Percentiles rank a stretch among this genome's conserved stretches.
Conservation (phyloP, 2,888 invertebrate genomes). For the Trisateles emortualis region DNA sequence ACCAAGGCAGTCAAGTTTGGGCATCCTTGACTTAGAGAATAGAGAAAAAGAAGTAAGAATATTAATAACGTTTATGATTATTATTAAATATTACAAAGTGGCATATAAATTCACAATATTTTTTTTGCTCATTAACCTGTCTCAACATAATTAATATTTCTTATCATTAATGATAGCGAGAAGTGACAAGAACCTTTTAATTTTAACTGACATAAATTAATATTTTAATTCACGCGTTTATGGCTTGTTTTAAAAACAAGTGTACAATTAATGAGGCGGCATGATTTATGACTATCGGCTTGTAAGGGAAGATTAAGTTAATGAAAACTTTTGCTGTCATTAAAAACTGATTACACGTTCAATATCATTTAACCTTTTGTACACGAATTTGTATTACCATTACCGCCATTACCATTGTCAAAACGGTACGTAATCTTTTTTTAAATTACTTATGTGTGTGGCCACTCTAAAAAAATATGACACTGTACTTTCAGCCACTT, state of each 20-base stretch:
- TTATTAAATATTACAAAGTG: too few relatives aligned
- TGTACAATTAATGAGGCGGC: slow-evolving; percentile 27
- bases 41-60: too few relatives aligned
- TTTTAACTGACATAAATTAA: slow-evolving; percentile 26
- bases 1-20: too few relatives aligned
- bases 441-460: neutral
- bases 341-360: slow-evolving; percentile 55
- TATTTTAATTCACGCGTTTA: slow-evolving; percentile 32
- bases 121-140: neutral
- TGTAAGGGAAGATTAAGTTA: slow-evolving; percentile 50
- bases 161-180: slow-evolving; percentile 1
- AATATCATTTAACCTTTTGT: neutral
- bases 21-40: too few relatives aligned
- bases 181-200: slow-evolving; percentile 11
- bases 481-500: too few relatives aligned
- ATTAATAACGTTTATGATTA: too few relatives aligned
- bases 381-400: too few relatives aligned
- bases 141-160: slow-evolving; percentile 4
- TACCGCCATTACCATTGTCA: too few relatives aligned
- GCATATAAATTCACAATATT: too few relatives aligned
- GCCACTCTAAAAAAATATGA: too few relatives aligned
- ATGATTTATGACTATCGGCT: slow-evolving; percentile 50
- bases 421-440: too few relatives aligned
- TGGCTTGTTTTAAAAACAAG: slow-evolving; percentile 31
- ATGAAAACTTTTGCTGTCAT: slow-evolving; percentile 57